Evolutionary conservation across 2,888 invertebrate species (phyloP).

Genomic region (Adelognathus sp.): DNA sequence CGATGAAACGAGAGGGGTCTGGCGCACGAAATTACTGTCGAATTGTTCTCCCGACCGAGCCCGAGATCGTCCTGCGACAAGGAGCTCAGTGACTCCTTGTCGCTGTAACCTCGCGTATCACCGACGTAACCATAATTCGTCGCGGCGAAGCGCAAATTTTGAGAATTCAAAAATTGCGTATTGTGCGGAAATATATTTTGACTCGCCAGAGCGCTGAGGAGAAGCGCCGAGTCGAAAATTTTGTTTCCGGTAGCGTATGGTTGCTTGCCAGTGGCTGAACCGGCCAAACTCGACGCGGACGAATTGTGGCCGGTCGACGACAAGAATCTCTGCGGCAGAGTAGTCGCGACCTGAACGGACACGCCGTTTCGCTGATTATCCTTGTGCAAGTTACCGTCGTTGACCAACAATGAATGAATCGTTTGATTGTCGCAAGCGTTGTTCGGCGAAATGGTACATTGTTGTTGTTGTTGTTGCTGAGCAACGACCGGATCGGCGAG

Average conservation of each 20-base stretch:
- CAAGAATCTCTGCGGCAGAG: neutral
- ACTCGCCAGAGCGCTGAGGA: constrained; percentile 57
- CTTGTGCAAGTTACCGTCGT: neutral
- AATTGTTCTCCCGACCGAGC: neutral
- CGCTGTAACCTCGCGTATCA: neutral
- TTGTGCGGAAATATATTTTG: constrained; percentile 52
- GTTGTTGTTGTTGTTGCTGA: constrained; percentile 32
- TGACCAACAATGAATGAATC: neutral
- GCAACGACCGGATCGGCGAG: constrained; percentile 50
- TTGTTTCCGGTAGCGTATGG: constrained; percentile 36
- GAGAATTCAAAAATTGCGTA: constrained; percentile 29
- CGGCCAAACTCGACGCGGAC: neutral
- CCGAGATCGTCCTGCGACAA: constrained; percentile 33
- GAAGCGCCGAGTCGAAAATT: constrained; percentile 51
- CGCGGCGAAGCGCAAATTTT: constrained; percentile 5
- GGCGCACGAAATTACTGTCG: constrained; percentile 70
- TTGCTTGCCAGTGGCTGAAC: neutral
- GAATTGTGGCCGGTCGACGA: constrained; percentile 16
- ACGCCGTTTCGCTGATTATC: neutral
- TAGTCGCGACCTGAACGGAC: neutral
- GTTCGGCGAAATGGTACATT: constrained; percentile 9
- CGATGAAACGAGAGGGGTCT: constrained; percentile 77
- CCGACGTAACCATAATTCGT: neutral
- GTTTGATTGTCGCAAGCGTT: constrained; percentile 21
- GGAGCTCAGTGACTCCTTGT: constrained; percentile 23